Evolutionary conservation across 2,888 invertebrate species (phyloP).

Genomic region (Bombyx huttoni): DNA sequence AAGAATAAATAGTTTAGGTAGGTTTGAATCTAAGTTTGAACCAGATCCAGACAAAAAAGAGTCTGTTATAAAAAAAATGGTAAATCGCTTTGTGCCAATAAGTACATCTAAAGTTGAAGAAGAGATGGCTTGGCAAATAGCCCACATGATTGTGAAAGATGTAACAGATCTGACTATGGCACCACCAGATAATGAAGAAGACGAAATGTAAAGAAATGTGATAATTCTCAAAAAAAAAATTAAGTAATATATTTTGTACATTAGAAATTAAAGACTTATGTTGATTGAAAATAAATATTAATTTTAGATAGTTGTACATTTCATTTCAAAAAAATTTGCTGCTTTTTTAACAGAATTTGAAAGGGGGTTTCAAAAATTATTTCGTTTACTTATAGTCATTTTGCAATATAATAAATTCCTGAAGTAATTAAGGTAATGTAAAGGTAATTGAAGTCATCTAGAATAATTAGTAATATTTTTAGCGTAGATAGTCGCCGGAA

Average conservation of each 20-base stretch:
- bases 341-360: too few species aligned
- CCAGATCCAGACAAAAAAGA: conserved; percentile 76
- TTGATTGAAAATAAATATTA: conserved; percentile 7
- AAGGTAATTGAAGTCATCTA: too few species aligned
- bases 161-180: conserved; percentile 89
- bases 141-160: conserved; percentile 97
- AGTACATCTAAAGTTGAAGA: conserved; percentile 92
- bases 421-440: too few species aligned
- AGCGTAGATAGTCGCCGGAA: too few species aligned
- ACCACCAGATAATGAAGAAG: conserved; percentile 60
- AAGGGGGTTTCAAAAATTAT: too few species aligned
- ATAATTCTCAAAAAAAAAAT: conserved; percentile 26
- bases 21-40: conserved; percentile 93
- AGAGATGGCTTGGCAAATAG: conserved; percentile 97
- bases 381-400: too few species aligned
- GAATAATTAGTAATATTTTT: too few species aligned
- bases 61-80: conserved; percentile 71
- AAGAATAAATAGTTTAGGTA: conserved; percentile 87
- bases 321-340: too few species aligned
- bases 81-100: conserved; percentile 85
- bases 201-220: conserved; percentile 32
- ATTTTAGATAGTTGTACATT: not conserved
- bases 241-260: conserved; percentile 43
- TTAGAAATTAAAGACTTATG: conserved; percentile 12
- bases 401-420: too few species aligned